phyloP scores from a whole-genome alignment of 2,888 invertebrate genomes.

The Drosophila fulvimacula region DNA sequence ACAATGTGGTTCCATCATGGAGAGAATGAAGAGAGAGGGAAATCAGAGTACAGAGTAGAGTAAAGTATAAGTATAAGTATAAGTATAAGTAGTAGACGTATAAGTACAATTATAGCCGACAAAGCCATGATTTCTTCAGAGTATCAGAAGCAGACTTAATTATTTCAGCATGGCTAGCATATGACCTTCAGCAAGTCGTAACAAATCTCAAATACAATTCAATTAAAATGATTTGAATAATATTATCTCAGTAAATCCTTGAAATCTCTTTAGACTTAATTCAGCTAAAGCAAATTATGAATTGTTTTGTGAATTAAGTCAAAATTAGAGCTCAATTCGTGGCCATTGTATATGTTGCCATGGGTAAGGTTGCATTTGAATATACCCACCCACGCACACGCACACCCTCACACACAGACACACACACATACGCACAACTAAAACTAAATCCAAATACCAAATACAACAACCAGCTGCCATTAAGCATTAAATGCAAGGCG shows the following conservation, averaged over 20 bases:
- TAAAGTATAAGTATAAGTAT: background rate
- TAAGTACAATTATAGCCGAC: background rate
- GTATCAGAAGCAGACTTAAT: background rate
- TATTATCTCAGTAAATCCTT: background rate
- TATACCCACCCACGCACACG: background rate
- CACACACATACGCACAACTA: background rate
- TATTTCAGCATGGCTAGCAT: background rate
- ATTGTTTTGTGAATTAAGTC: slow-evolving; percentile 5
- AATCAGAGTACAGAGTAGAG: background rate
- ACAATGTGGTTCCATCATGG: slow-evolving; percentile 27
- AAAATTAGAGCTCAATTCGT: slow-evolving; percentile 13
- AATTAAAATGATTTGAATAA: slow-evolving; percentile 2
- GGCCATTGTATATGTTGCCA: slow-evolving; percentile 7
- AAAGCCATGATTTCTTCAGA: background rate
- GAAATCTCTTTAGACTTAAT: background rate
- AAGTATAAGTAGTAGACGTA: background rate
- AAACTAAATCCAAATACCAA: slow-evolving; percentile 15
- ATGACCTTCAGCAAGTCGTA: background rate
- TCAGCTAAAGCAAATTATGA: background rate
- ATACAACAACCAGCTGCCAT: slow-evolving; percentile 17
- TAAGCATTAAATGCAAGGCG: slow-evolving; percentile 52
- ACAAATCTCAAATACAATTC: background rate
- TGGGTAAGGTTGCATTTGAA: slow-evolving; percentile 5
- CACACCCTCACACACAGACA: slow-evolving; percentile 1
- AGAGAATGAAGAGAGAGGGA: background rate